phyloP scores from a whole-genome alignment of 2,113 vertebrate genomes.

The Pachypanchax playfairii region DNA sequence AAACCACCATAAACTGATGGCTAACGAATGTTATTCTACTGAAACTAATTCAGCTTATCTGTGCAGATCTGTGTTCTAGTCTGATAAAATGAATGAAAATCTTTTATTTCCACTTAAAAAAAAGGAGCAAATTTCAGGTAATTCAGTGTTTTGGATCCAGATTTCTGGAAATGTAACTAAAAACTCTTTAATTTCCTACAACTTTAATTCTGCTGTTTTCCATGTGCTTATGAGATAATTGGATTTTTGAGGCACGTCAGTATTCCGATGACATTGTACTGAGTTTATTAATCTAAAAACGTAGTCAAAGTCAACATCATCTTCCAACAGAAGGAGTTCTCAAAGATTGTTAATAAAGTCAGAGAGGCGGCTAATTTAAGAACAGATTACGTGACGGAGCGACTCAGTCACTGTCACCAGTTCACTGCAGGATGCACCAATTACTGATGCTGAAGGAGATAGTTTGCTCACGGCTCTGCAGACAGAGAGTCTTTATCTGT shows the following conservation, averaged over 20 bases:
- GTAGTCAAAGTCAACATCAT: not conserved
- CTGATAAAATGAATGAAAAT: no score
- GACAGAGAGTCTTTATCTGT: constrained; percentile 22
- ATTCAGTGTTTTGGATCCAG: no score
- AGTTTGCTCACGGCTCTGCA: constrained; percentile 14
- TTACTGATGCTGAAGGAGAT: constrained; percentile 51
- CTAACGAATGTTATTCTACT: no score
- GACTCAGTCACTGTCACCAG: constrained; percentile 37
- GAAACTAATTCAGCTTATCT: no score
- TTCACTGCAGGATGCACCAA: constrained; percentile 41
- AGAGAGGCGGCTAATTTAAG: constrained; percentile 29
- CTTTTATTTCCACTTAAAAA: no score
- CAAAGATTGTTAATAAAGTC: not conserved
- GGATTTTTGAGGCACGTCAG: no score
- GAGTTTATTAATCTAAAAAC: not conserved
- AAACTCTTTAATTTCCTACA: not conserved
- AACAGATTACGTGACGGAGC: not conserved
- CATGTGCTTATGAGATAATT: not conserved
- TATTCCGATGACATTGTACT: not conserved
- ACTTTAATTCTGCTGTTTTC: not conserved
- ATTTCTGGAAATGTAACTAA: no score
- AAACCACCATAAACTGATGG: constrained; percentile 41
- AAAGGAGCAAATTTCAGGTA: no score
- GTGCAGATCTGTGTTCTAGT: no score
- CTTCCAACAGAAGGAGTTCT: not conserved